phyloP scores from a whole-genome alignment of 2,113 vertebrate species.

The Paramisgurnus dabryanus region DNA sequence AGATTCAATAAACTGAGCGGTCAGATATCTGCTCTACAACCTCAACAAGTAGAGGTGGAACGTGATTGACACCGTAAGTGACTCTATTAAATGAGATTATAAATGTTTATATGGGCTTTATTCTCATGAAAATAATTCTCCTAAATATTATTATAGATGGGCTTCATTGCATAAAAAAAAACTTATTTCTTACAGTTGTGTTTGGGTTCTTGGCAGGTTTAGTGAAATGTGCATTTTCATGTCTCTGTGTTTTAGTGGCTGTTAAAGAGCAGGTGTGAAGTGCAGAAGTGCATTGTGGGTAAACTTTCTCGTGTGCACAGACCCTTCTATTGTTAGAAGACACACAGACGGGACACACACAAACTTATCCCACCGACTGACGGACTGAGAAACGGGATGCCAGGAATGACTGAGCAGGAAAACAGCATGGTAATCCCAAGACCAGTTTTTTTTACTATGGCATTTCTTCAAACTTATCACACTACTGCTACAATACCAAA shows the following conservation, averaged over 20 bases:
- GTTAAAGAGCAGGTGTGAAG: conserved; percentile 44
- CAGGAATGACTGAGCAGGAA: conserved; percentile 60
- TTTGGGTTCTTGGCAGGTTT: too few species aligned
- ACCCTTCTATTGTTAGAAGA: conserved; percentile 59
- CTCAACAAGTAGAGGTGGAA: not conserved
- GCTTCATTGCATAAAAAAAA: too few species aligned
- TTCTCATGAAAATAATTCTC: too few species aligned
- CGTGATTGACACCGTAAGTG: too few species aligned
- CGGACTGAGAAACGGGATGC: conserved; percentile 60
- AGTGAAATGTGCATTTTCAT: too few species aligned
- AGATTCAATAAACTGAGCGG: conserved; percentile 39
- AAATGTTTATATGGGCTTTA: too few species aligned
- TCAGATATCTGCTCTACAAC: conserved; percentile 54
- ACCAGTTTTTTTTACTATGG: not conserved
- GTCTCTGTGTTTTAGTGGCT: conserved; percentile 37
- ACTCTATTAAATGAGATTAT: too few species aligned
- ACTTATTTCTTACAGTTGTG: too few species aligned
- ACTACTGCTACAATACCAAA: too few species aligned
- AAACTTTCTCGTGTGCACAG: conserved; percentile 53
- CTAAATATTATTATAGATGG: too few species aligned
- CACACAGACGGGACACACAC: conserved; percentile 61
- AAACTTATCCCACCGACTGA: conserved; percentile 58
- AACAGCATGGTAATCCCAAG: conserved; percentile 65
- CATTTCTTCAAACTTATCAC: not conserved
- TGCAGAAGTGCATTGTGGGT: conserved; percentile 57